Base-by-base conservation (phyloP, 2,888 invertebrate species). In the Temnothorax ravouxi region DNA sequence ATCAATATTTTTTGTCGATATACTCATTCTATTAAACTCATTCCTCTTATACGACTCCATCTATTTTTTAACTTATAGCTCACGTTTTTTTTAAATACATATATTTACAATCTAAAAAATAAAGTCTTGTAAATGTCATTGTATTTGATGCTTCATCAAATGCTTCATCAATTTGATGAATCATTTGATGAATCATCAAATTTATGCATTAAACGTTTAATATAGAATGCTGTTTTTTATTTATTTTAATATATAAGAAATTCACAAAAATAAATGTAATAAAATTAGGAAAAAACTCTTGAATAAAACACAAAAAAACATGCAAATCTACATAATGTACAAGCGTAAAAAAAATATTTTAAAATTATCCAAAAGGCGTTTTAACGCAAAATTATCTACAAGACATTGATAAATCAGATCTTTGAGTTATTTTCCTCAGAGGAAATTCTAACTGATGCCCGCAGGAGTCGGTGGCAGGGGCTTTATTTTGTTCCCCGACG, bases 1-100 rank as follows among this genome's bases (percentile, higher is more conserved):
- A 38, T 76, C 75, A 66, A 59, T 77, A n/a, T 41, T 54, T 67
- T n/a, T 77, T 67, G 9, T 67, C 76, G 76, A 15, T 77, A 41
- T 15, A 54, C 38, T 50, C 13, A n/a, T 41, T 54, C 29, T 47
- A n/a, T 34, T 47, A 64, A 75, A 74, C 13, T 8, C 64, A 5
- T 29, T 11, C 29, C 44, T 61, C 9, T 47, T n/a, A 62, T 21
- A 64, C 1, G 13, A 13, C 34, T 74, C 2, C 2, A 29, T 59
- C 8, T 61, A 5, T 59, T 61, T 74, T 41, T 59, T 18, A 50
- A 50, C 6, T 74, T 44, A 4, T n/a, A 4, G 13, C 29, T 13
- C 21, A 56, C 25, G 25, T 25, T 29, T 5, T 9, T 67, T 41
- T 25, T 66, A 47, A 67, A 21, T 25, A 66, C 34, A 38, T 72